Evolutionary conservation across 1,140 invertebrate genomes (phyloP), one percentile per base, ranked within the genome.

Genomic region (Drosophila dunni): DNA sequence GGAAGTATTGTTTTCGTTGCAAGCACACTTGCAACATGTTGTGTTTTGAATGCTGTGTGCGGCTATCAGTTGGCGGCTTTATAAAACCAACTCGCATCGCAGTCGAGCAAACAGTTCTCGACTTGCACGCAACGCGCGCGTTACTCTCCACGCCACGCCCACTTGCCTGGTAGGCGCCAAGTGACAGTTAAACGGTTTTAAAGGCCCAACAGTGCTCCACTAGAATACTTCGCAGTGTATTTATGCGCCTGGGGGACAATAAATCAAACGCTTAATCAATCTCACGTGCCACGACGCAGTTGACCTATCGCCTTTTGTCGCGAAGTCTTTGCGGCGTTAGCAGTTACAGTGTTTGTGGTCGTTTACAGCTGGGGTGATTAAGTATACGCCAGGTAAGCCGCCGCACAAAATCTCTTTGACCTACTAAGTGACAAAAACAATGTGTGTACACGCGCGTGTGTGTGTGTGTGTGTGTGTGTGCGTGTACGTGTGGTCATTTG

Each of bases 261-360:
- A 86, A 86, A 79, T 86, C 83, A 83, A 65, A 58, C 76, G 64
- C 67, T 79, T 79, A 83, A 86, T 88, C 84, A 86, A 86, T 83
- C 83, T 83, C 76, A 81, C 82, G 75, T 86, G 82, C 75, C 63
- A 75, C 50, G 36, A 67, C 63, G 67, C 72, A 63, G 66, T 78
- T 82, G 63, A 56, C 67, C 70, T 74, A 62, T 74, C 65, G 71
- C 36, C 71, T 67, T 72, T 67, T 15, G 40, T 29, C 24, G 24
- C 38, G 40, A 33, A 13, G 51, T 68, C 34, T 57, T 33, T 45
- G 56, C 54, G 75, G 34, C 73, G 45, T 33, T 42, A 34, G 8
- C 42, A 48, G 63, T 58, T 50, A 56, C 33, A 54, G 51, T 57
- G 33, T 63, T 38, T 11, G 4, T 10, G 11, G 45, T 46, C 65